Evolutionary conservation across 2,888 invertebrate genomes (phyloP).

Genomic region (Branchellion lobata): DNA sequence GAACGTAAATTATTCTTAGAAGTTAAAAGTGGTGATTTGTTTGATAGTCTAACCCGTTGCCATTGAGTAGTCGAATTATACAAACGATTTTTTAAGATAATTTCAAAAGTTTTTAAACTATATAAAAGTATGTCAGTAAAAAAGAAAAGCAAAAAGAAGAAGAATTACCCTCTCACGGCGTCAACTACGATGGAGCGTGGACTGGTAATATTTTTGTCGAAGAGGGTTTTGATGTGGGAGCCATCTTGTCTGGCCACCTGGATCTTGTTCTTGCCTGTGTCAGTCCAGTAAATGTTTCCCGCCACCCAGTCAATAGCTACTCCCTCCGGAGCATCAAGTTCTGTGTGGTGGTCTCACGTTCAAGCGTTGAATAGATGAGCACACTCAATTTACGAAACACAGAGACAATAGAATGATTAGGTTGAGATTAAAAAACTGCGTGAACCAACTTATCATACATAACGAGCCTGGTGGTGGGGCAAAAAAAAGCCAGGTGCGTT

Average conservation of each 20-base stretch:
- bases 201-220: slow-evolving; percentile 77
- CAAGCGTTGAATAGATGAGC: not conserved
- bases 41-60: not conserved
- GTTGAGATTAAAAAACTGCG: not conserved
- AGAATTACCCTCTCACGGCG: slow-evolving; percentile 75
- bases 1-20: not conserved
- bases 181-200: slow-evolving; percentile 93
- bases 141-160: too few relatives aligned
- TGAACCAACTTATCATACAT: too few relatives aligned
- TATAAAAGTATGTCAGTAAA: too few relatives aligned
- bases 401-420: not conserved
- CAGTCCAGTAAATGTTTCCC: slow-evolving; percentile 92
- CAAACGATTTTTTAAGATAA: too few relatives aligned
- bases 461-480: too few relatives aligned
- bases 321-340: slow-evolving; percentile 86
- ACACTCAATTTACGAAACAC: not conserved
- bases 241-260: slow-evolving; percentile 83
- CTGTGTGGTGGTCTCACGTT: slow-evolving; percentile 62
- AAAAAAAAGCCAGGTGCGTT: too few relatives aligned
- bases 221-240: slow-evolving; percentile 70
- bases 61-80: too few relatives aligned
- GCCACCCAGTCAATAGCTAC: slow-evolving; percentile 89
- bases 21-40: not conserved
- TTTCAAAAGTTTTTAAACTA: too few relatives aligned
- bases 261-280: slow-evolving; percentile 81